Conservation (phyloP, 1,140 invertebrate species). For the Drosophila ambigua region DNA sequence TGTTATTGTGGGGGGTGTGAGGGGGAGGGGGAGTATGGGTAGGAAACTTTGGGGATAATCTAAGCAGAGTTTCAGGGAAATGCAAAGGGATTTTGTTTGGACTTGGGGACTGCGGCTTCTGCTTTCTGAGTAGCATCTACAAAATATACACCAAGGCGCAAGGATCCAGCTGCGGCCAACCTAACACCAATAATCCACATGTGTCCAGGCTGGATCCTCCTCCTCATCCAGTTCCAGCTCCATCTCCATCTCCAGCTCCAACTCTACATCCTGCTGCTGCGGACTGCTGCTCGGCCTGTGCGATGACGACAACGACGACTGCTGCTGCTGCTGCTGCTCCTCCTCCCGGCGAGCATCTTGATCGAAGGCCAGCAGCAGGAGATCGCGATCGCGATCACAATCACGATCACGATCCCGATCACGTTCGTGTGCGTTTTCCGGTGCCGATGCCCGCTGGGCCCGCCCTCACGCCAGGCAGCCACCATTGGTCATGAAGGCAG, state of each 20-base stretch:
- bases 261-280: constrained; percentile 39
- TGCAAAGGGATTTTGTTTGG: too few relatives aligned
- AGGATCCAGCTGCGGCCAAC: neutral
- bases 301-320: too few relatives aligned
- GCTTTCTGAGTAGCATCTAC: constrained; percentile 24
- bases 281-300: constrained; percentile 29
- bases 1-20: neutral
- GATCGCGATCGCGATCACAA: constrained; percentile 45
- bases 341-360: constrained; percentile 34
- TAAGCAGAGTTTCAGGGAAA: constrained; percentile 7
- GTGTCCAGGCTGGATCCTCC: constrained; percentile 64
- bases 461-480: constrained; percentile 81
- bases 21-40: neutral
- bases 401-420: constrained; percentile 41
- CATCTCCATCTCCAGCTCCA: constrained; percentile 50
- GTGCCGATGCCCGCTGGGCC: constrained; percentile 37
- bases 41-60: neutral
- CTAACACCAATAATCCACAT: constrained; percentile 74
- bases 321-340: constrained; percentile 5
- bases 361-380: constrained; percentile 56
- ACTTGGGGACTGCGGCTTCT: constrained; percentile 28
- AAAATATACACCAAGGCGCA: constrained; percentile 11
- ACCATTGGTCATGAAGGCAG: constrained; percentile 75
- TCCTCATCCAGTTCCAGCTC: constrained; percentile 43
- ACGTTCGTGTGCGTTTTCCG: constrained; percentile 23